Evolutionary conservation across 2,113 vertebrate species (phyloP).

Genomic region (Cariama cristata): DNA sequence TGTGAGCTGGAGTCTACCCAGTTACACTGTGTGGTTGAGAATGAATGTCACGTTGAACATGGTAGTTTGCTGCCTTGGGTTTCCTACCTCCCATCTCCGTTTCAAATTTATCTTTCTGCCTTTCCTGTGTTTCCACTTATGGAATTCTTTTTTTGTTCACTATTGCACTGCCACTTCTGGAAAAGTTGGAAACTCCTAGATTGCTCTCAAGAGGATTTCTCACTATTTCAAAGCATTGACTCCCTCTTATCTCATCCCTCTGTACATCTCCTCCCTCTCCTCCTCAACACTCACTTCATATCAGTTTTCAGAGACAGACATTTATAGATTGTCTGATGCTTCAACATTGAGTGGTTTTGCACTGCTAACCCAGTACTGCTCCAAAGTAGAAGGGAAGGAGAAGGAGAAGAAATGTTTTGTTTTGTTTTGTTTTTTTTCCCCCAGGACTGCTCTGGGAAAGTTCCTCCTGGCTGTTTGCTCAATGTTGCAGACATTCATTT

Average conservation of each 20-base stretch:
- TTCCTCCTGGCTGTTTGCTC: not conserved
- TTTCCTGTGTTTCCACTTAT: not conserved
- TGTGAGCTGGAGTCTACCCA: not conserved
- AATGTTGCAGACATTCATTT: not conserved
- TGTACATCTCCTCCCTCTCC: not conserved
- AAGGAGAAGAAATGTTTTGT: not conserved
- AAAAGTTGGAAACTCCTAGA: not conserved
- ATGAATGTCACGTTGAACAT: rapidly evolving
- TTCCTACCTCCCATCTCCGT: not conserved
- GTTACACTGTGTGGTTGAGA: not conserved
- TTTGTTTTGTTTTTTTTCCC: too few species aligned
- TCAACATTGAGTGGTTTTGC: not conserved
- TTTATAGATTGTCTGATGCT: not conserved
- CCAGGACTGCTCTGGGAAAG: not conserved
- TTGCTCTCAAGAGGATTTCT: not conserved
- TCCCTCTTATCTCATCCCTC: not conserved
- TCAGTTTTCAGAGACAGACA: not conserved
- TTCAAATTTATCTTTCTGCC: not conserved
- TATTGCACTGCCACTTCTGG: not conserved
- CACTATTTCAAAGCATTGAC: not conserved
- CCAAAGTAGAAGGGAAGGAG: not conserved
- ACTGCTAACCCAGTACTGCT: not conserved
- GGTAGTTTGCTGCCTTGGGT: not conserved
- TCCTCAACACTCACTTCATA: not conserved
- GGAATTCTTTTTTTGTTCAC: not conserved